Percentiles rank a stretch among this genome's conserved stretches.
Conservation (phyloP, 2,888 invertebrate species). For the Chydorus sphaericus region DNA sequence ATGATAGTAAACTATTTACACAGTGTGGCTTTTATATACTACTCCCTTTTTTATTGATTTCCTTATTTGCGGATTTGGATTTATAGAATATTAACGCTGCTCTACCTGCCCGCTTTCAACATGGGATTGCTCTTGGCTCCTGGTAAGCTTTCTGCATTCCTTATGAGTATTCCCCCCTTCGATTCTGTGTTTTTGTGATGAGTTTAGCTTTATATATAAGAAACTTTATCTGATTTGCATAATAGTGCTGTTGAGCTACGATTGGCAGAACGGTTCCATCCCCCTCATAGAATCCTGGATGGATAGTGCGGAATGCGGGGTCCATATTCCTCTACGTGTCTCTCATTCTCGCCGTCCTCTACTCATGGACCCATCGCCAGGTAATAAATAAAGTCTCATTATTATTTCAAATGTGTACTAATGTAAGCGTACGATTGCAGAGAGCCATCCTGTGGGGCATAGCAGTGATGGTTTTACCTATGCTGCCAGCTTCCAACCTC, state of each 20-base stretch:
- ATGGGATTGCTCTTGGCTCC: slow-evolving; percentile 71
- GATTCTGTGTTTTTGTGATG: too few relatives aligned
- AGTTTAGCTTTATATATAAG: too few relatives aligned
- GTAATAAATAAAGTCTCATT: background rate
- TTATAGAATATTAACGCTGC: slow-evolving; percentile 60
- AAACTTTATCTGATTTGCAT: too few relatives aligned
- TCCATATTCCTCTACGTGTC: slow-evolving; percentile 21
- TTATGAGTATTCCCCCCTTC: too few relatives aligned
- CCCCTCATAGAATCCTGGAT: slow-evolving; percentile 46
- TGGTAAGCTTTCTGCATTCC: too few relatives aligned
- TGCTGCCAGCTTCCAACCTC: slow-evolving; percentile 71
- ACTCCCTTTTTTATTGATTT: too few relatives aligned
- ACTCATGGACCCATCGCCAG: background rate
- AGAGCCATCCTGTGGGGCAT: slow-evolving; percentile 32
- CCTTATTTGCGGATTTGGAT: background rate
- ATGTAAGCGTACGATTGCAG: background rate
- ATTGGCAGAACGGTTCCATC: slow-evolving; percentile 82
- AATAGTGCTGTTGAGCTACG: too few relatives aligned
- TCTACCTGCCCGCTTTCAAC: slow-evolving; percentile 67
- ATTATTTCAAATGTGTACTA: background rate
- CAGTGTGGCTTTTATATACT: too few relatives aligned
- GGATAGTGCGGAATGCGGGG: slow-evolving; percentile 25
- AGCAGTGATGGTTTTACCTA: slow-evolving; percentile 60
- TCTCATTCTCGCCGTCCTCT: background rate
- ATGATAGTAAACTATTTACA: too few relatives aligned